phyloP scores from a whole-genome alignment of 2,113 vertebrate species.

The Mustela nigripes region DNA sequence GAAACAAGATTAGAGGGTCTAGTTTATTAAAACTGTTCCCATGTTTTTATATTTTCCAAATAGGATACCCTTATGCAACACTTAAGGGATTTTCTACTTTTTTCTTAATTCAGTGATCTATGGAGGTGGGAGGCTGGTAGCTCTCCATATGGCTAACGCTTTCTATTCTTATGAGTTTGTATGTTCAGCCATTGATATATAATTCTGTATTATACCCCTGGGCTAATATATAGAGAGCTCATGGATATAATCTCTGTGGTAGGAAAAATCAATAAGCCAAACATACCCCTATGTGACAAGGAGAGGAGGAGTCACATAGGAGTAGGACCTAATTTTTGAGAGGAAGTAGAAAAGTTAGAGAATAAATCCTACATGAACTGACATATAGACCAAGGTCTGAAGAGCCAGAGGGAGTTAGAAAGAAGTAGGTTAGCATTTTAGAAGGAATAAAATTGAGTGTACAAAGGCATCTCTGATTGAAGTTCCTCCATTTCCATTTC shows the following conservation, averaged over 20 bases:
- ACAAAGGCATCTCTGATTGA: not conserved
- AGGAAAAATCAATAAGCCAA: not conserved
- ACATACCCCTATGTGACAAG: not conserved
- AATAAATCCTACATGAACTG: slow-evolving; percentile 4
- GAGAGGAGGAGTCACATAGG: not conserved
- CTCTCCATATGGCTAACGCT: not conserved
- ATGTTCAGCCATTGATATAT: not conserved
- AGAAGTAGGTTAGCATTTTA: not conserved
- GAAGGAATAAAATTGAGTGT: not conserved
- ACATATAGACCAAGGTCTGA: not conserved
- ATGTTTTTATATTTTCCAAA: not conserved
- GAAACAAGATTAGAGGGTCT: not conserved
- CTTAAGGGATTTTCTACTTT: not conserved
- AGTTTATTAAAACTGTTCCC: not conserved
- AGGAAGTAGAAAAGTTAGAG: not conserved
- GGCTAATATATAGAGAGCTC: not conserved
- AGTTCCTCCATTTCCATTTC: not conserved
- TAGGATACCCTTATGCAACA: not conserved
- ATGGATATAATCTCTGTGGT: not conserved
- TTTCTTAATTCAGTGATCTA: not conserved
- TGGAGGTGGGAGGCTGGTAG: not conserved
- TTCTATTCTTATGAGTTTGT: not conserved
- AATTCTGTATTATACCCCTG: slow-evolving; percentile 4
- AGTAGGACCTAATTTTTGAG: not conserved
- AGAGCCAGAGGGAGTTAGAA: slow-evolving; percentile 28